Percentiles rank a stretch among this genome's conserved stretches.
These are phyloP conservation scores for Papilio protenor DNA, from an alignment of 2,888 invertebrate genomes.

Conservation along the genomic window DNA sequence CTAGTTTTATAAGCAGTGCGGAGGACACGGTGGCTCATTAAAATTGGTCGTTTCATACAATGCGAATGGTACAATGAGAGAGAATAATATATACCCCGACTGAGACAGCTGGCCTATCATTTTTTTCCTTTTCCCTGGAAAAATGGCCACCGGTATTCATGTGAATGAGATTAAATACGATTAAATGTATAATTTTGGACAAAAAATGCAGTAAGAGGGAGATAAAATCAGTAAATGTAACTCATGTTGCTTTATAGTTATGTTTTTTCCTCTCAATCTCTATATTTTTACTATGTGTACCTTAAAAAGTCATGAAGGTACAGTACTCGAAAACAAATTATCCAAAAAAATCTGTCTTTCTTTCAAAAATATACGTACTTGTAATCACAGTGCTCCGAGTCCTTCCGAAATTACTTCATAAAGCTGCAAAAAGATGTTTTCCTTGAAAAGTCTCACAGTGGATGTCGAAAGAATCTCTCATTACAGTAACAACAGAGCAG, in stretches of 20 bases:
- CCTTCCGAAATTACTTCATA: slow-evolving; percentile 40
- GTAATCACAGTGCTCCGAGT: background rate
- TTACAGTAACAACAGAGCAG: slow-evolving; percentile 53
- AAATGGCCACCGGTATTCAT: slow-evolving; percentile 64
- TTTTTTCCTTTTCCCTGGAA: slow-evolving; percentile 55
- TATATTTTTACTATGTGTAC: too few relatives aligned
- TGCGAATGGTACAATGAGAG: slow-evolving; percentile 58
- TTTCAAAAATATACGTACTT: background rate
- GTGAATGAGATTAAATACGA: slow-evolving; percentile 60
- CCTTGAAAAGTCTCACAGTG: slow-evolving; percentile 33
- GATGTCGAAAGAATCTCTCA: slow-evolving; percentile 51
- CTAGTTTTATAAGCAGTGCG: background rate
- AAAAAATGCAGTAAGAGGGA: background rate
- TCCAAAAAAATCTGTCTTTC: background rate
- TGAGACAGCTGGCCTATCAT: slow-evolving; percentile 57
- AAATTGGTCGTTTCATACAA: slow-evolving; percentile 57
- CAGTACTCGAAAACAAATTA: background rate
- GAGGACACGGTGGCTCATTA: slow-evolving; percentile 45
- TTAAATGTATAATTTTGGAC: slow-evolving; percentile 51
- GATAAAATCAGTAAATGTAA: background rate
- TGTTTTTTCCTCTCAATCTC: too few relatives aligned
- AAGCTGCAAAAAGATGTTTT: slow-evolving; percentile 39
- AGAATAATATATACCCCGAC: slow-evolving; percentile 59
- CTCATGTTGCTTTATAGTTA: too few relatives aligned
- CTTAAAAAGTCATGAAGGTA: background rate